Percentiles rank a stretch among this genome's conserved stretches.
These are phyloP conservation scores for Romanogobio albipinnatus DNA, from an alignment of 2,113 vertebrate species.

Conservation along the genomic window DNA sequence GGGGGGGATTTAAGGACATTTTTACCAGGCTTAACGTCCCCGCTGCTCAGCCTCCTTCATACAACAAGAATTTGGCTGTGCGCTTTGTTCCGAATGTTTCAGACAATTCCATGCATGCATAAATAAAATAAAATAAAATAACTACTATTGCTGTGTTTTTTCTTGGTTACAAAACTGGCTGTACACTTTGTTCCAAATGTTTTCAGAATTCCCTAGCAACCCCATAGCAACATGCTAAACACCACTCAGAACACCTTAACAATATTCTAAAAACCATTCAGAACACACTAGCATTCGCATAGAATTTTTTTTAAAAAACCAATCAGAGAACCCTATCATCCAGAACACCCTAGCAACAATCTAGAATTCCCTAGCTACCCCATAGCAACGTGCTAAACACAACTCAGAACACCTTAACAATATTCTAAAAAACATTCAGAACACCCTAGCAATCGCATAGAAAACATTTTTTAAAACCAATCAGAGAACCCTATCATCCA, in stretches of 20 bases:
- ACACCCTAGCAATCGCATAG: too few relatives aligned
- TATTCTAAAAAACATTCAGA: too few relatives aligned
- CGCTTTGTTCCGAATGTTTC: neutral
- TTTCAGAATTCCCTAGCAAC: neutral
- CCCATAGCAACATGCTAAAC: neutral
- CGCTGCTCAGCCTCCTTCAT: conserved; percentile 22
- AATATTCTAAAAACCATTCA: neutral
- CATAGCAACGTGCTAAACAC: neutral
- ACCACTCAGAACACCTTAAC: too few relatives aligned
- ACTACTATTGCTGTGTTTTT: neutral
- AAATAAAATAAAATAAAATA: neutral
- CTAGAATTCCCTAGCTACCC: neutral
- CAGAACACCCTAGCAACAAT: too few relatives aligned
- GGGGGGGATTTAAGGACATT: conserved; percentile 41
- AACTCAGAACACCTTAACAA: too few relatives aligned
- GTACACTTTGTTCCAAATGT: too few relatives aligned
- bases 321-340: neutral
- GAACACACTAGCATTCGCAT: neutral
- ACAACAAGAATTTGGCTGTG: conserved; percentile 36
- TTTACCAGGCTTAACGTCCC: conserved; percentile 45
- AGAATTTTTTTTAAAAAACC: neutral
- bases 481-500: too few relatives aligned
- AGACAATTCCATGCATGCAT: neutral
- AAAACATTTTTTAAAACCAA: too few relatives aligned
- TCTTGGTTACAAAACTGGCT: neutral